Evolutionary conservation across 2,888 invertebrate species (phyloP).

Genomic region (Megamerina dolium): DNA sequence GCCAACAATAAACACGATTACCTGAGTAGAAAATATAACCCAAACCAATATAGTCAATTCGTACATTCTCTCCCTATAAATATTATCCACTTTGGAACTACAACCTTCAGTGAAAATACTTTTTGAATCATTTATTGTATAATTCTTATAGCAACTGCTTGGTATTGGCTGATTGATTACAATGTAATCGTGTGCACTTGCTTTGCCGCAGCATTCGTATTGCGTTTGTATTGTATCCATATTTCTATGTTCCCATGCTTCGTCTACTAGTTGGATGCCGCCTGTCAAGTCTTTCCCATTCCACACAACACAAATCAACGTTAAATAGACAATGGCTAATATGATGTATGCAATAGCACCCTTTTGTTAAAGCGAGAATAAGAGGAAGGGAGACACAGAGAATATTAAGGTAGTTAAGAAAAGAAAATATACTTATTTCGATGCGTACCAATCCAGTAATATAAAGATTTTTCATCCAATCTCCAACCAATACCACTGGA

Average conservation of each 20-base stretch:
- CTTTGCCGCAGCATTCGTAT: slow-evolving; percentile 43
- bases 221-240: slow-evolving; percentile 37
- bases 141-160: slow-evolving; percentile 33
- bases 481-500: too few species aligned
- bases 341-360: slow-evolving; percentile 66
- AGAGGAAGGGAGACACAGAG: too few species aligned
- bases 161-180: slow-evolving; percentile 30
- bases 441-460: too few species aligned
- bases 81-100: slow-evolving; percentile 29
- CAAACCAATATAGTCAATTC: too few species aligned
- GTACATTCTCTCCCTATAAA: too few species aligned
- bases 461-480: too few species aligned
- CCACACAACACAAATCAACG: too few species aligned
- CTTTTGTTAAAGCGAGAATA: slow-evolving; percentile 47
- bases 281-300: slow-evolving; percentile 17
- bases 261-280: slow-evolving; percentile 52
- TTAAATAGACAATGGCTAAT: slow-evolving; percentile 63
- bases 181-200: slow-evolving; percentile 40
- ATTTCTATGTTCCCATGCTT: slow-evolving; percentile 45
- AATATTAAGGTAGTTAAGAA: too few species aligned
- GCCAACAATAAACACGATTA: too few species aligned
- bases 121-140: slow-evolving; percentile 20
- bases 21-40: too few species aligned
- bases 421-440: too few species aligned
- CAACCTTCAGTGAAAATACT: slow-evolving; percentile 35